A percentile compares a stretch with the other conserved stretches of the same genome.
Conservation (phyloP, 2,888 invertebrate species). For the Scaptomyza tumidula region DNA sequence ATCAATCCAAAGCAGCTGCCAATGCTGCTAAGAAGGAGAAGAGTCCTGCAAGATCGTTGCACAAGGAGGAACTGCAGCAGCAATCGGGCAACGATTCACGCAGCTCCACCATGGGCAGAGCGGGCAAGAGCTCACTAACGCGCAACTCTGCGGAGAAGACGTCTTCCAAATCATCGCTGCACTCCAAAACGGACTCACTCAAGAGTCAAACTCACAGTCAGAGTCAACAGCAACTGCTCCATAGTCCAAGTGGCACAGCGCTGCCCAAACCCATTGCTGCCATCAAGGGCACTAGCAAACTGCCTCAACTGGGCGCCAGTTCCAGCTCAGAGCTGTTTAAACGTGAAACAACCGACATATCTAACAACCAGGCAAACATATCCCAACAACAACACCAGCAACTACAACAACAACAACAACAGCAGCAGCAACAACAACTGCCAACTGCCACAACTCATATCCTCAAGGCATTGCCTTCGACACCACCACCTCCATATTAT, state of each 20-base stretch:
- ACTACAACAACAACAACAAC: conserved; percentile 35
- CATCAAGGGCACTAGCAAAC: conserved; percentile 94
- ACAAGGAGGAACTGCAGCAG: conserved; percentile 73
- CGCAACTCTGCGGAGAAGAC: conserved; percentile 85
- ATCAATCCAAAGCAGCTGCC: conserved; percentile 70
- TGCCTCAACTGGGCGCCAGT: conserved; percentile 85
- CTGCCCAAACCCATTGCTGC: conserved; percentile 96
- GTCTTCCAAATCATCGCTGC: conserved; percentile 83
- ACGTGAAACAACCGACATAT: conserved; percentile 86
- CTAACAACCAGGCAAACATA: conserved; percentile 68
- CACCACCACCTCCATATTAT: conserved; percentile 40
- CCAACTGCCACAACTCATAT: conserved; percentile 67
- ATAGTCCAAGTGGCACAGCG: conserved; percentile 86
- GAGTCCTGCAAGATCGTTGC: conserved; percentile 82
- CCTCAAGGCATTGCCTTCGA: conserved; percentile 63
- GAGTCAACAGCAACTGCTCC: conserved; percentile 48
- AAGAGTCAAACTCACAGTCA: conserved; percentile 65
- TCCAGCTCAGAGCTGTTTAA: conserved; percentile 66
- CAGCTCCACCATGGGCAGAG: conserved; percentile 80
- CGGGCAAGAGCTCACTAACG: conserved; percentile 75
- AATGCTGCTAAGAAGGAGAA: conserved; percentile 82
- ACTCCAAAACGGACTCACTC: conserved; percentile 82
- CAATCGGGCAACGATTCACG: conserved; percentile 71
- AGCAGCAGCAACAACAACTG: conserved; percentile 20
- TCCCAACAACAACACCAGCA: conserved; percentile 52